Evolutionary conservation across 2,888 invertebrate species (phyloP), one percentile per base, ranked within the genome.

Genomic region (Erebia aethiops): DNA sequence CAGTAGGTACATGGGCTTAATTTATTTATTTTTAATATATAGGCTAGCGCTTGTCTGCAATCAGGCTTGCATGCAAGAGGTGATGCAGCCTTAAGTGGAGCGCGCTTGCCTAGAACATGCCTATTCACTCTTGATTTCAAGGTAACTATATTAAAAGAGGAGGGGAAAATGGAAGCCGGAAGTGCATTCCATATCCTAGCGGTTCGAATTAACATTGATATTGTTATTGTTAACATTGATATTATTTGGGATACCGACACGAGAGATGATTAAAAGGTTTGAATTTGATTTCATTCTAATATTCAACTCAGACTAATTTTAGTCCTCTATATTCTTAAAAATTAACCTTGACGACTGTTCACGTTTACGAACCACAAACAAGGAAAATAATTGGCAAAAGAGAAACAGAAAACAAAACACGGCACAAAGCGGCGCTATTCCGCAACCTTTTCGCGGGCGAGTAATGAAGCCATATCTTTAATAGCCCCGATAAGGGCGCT

Each of bases 401-500:
- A 73, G 74, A 73, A 73, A 75, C 71, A 76, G 65, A 72, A 71
- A 77, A 79, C 78, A 79, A 79, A 81, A 77, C 76, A 76, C 70
- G 64, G 75, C 76, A 84, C 83, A 86, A 83, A 82, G 82, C 80
- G 73, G 75, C 77, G 78, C 73, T 79, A 77, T 78, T 77, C 79
- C 77, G 80, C 80, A 80, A 82, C 81, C 81, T 83, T 84, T 81
- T 78, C 79, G 79, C 72, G 75, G 76, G 77, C 82, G 79, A 74
- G 89, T 92, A 93, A 93, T 93, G 93, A 92, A 93, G 92, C 92
- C 90, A 87, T 92, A 92, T 91, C 91, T 90, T 89, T 92, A 93
- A 92, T 91, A 87, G 91, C 82, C 81, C 79, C 87, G 93, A 92
- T 93, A 93, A 93, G 91, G 87, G 85, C 81, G 88, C 88, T 90